Percentiles rank a stretch among this genome's conserved stretches.
Evolutionary conservation across 2,113 vertebrate species (phyloP).

Genomic region (Smithornis capensis): DNA sequence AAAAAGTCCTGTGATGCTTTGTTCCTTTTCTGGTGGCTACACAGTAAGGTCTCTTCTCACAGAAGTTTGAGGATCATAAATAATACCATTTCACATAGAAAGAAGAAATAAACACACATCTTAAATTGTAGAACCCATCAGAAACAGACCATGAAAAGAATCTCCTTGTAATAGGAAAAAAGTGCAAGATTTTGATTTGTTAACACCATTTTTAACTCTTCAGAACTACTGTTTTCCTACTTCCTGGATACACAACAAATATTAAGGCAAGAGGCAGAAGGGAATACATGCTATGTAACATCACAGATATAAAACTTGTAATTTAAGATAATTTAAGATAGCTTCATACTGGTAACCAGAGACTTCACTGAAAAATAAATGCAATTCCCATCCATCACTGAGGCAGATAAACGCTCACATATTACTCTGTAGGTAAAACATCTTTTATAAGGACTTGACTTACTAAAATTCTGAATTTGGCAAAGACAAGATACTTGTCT

Average conservation of each 20-base stretch:
- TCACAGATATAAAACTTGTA: not conserved
- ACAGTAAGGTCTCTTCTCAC: not conserved
- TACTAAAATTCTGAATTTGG: not conserved
- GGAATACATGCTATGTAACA: not conserved
- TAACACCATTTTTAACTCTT: not conserved
- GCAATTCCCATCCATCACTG: not conserved
- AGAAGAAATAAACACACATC: not conserved
- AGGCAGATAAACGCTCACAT: not conserved
- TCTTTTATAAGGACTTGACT: constrained; percentile 4
- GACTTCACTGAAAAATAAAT: constrained; percentile 14
- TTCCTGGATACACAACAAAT: not conserved
- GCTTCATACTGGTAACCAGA: not conserved
- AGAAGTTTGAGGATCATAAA: not conserved
- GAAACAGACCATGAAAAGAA: not conserved
- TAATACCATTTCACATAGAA: not conserved
- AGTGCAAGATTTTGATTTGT: not conserved
- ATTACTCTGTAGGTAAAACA: not conserved
- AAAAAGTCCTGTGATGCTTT: not conserved
- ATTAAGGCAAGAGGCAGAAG: not conserved
- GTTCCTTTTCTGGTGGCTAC: not conserved
- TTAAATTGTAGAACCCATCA: not conserved
- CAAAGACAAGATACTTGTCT: not conserved
- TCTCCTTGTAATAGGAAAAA: not conserved
- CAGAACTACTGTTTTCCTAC: not conserved
- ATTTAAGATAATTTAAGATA: not conserved